A percentile compares a stretch with the other conserved stretches of the same genome.
Conservation (phyloP, 2,113 vertebrate genomes). For the Peromyscus californicus region DNA sequence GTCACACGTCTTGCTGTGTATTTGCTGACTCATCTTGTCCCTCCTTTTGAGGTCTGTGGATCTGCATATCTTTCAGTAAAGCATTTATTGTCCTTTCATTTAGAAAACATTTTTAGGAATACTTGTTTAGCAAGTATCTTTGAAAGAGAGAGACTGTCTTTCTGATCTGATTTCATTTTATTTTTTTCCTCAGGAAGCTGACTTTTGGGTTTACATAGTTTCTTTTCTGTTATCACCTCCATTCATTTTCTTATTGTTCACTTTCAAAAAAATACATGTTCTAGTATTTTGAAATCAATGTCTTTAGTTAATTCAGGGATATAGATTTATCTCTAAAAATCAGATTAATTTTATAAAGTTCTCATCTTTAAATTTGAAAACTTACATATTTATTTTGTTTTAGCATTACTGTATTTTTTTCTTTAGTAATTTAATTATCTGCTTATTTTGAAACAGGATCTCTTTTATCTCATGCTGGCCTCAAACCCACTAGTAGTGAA, state of each 20-base stretch:
- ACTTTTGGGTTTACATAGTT: background rate
- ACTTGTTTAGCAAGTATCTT: background rate
- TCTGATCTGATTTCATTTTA: background rate
- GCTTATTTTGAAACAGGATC: background rate
- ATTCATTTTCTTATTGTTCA: background rate
- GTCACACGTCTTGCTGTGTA: background rate
- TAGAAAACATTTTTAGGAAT: background rate
- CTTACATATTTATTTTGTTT: background rate
- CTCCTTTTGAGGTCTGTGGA: too few relatives aligned
- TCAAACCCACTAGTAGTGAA: background rate
- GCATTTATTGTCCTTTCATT: background rate
- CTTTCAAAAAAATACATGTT: background rate
- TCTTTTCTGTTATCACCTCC: background rate
- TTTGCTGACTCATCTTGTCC: background rate
- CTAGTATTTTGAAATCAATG: background rate
- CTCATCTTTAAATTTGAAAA: background rate
- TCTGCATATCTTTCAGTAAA: background rate
- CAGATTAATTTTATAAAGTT: background rate
- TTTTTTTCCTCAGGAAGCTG: background rate
- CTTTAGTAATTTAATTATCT: background rate
- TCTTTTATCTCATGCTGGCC: background rate
- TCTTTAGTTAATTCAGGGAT: background rate
- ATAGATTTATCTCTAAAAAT: background rate
- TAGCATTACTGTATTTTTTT: background rate
- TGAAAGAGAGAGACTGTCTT: background rate